Evolutionary conservation across 2,113 vertebrate species (phyloP).

Genomic region (Aspidoscelis tigris): DNA sequence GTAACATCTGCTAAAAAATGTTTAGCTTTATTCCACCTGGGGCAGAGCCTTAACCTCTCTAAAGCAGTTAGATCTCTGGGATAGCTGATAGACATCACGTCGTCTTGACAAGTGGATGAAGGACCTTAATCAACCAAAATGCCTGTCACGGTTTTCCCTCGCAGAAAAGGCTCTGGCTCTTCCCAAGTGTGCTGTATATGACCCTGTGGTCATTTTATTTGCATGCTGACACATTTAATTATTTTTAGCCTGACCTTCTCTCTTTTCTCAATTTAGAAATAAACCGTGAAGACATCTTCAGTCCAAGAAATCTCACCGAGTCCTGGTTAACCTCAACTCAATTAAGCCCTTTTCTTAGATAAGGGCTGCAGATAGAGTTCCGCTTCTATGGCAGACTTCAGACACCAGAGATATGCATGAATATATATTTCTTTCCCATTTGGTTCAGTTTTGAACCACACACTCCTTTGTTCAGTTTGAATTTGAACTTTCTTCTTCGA

Average conservation of each 20-base stretch:
- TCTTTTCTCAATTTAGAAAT: conserved; percentile 57
- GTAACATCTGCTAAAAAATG: not conserved
- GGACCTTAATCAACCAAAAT: conserved; percentile 5
- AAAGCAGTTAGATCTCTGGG: conserved; percentile 9
- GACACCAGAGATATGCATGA: no score
- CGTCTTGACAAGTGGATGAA: no score
- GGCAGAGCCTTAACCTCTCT: not conserved
- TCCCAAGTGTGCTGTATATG: conserved; percentile 47
- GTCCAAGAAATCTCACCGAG: conserved; percentile 21
- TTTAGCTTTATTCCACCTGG: conserved; percentile 20
- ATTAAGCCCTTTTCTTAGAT: conserved; percentile 32
- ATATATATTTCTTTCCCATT: no score
- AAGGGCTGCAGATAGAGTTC: conserved; percentile 18
- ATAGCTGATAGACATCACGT: no score
- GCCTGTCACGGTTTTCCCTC: conserved; percentile 30
- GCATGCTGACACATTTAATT: conserved; percentile 34
- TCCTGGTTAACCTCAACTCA: conserved; percentile 25
- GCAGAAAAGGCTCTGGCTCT: conserved; percentile 44
- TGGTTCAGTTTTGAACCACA: no score
- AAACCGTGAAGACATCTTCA: conserved; percentile 31
- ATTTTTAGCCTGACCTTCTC: conserved; percentile 49
- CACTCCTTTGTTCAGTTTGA: no score
- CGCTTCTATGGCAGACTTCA: not conserved
- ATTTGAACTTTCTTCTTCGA: no score
- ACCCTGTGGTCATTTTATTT: conserved; percentile 58